phyloP scores from a whole-genome alignment of 2,888 invertebrate species.

The Polyploca ridens region DNA sequence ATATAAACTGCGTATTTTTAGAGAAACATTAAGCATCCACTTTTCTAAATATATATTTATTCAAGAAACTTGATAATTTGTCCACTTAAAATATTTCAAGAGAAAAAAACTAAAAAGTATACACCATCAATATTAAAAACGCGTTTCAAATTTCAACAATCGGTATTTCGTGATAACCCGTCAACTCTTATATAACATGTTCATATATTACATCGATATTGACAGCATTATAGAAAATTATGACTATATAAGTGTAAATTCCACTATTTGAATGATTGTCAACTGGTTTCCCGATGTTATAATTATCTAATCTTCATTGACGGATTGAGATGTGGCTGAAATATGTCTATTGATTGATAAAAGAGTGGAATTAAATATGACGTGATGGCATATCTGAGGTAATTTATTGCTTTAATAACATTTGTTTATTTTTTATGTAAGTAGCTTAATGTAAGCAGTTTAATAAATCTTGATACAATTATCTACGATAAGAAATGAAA shows the following conservation, averaged over 20 bases:
- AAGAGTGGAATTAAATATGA: conserved; percentile 34
- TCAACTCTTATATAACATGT: conserved; percentile 30
- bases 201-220: conserved; percentile 55
- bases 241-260: conserved; percentile 63
- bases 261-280: conserved; percentile 30
- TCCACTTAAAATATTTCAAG: too few relatives aligned
- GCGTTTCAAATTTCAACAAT: conserved; percentile 49
- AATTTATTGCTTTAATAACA: not conserved
- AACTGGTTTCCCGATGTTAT: conserved; percentile 38
- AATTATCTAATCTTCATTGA: conserved; percentile 41
- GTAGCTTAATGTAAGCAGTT: not conserved
- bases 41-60: too few relatives aligned
- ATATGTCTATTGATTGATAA: conserved; percentile 31
- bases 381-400: conserved; percentile 19
- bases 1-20: too few relatives aligned
- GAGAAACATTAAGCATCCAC: too few relatives aligned
- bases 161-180: conserved; percentile 36
- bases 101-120: conserved; percentile 32
- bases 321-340: conserved; percentile 43
- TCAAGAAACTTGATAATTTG: too few relatives aligned
- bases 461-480: too few relatives aligned
- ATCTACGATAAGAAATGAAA: too few relatives aligned
- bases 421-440: not conserved
- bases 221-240: conserved; percentile 62
- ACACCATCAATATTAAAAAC: conserved; percentile 45